Evolutionary conservation across 1,140 invertebrate species (phyloP).

Genomic region (Zaprionus capensis): DNA sequence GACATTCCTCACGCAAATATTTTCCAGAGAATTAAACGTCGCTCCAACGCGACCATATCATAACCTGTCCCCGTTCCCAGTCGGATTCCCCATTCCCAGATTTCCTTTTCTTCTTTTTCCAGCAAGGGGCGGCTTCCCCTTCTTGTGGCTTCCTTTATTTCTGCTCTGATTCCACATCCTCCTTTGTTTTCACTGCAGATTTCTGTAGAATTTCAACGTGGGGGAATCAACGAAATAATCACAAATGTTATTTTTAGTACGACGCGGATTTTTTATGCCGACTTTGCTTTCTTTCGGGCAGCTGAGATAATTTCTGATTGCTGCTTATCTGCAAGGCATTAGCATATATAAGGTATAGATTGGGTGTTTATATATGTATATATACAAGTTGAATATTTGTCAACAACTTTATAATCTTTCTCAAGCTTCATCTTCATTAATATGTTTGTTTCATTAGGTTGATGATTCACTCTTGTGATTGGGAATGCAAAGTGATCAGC

Average conservation of each 20-base stretch:
- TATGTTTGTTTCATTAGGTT: slow-evolving; percentile 26
- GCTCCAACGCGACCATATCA: slow-evolving; percentile 22
- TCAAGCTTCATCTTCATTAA: not conserved
- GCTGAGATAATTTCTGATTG: too few species aligned
- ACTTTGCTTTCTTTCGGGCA: not conserved
- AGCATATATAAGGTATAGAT: not conserved
- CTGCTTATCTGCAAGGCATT: not conserved
- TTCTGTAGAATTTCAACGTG: slow-evolving; percentile 53
- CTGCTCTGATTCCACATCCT: slow-evolving; percentile 37
- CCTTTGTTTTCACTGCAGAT: slow-evolving; percentile 58
- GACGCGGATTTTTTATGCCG: not conserved
- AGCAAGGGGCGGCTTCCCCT: slow-evolving; percentile 9
- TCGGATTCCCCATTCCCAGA: slow-evolving; percentile 35
- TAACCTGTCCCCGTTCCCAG: slow-evolving; percentile 40
- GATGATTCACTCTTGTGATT: not conserved
- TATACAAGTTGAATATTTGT: not conserved
- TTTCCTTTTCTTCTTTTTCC: slow-evolving; percentile 45
- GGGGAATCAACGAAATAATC: slow-evolving; percentile 22
- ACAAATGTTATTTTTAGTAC: slow-evolving; percentile 67
- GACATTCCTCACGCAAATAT: slow-evolving; percentile 30
- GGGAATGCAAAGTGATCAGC: too few species aligned
- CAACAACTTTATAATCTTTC: not conserved
- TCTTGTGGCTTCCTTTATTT: slow-evolving; percentile 6
- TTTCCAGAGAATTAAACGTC: slow-evolving; percentile 44
- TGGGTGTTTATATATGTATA: not conserved